phyloP scores from a whole-genome alignment of 2,888 invertebrate genomes.

The Zaprionus obscuricornis region DNA sequence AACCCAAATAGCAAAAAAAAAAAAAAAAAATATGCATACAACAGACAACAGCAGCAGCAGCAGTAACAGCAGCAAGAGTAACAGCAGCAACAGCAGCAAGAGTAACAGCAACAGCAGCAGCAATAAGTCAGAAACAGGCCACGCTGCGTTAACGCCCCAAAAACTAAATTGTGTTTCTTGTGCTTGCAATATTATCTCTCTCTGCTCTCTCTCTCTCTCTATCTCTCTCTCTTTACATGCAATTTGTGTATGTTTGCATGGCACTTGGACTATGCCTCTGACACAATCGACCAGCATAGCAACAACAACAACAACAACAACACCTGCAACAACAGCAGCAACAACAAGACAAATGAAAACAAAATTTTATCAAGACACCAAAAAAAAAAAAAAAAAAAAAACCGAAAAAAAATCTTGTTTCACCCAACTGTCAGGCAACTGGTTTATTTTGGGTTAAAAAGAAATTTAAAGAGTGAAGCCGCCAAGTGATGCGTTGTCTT shows the following conservation, averaged over 20 bases:
- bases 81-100: background rate
- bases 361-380: slow-evolving; percentile 31
- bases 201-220: slow-evolving; percentile 14
- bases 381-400: slow-evolving; percentile 9
- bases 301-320: slow-evolving; percentile 9
- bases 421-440: slow-evolving; percentile 56
- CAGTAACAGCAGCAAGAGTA: slow-evolving; percentile 7
- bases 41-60: no score
- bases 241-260: slow-evolving; percentile 54
- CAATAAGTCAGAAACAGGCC: slow-evolving; percentile 42
- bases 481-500: slow-evolving; percentile 44
- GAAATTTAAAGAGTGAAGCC: slow-evolving; percentile 65
- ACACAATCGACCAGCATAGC: slow-evolving; percentile 47
- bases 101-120: no score
- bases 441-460: slow-evolving; percentile 79
- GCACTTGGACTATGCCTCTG: slow-evolving; percentile 54
- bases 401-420: slow-evolving; percentile 47
- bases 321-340: slow-evolving; percentile 7
- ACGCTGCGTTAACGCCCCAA: slow-evolving; percentile 35
- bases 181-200: slow-evolving; percentile 21
- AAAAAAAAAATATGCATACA: no score
- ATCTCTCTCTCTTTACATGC: slow-evolving; percentile 38
- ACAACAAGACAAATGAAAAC: slow-evolving; percentile 36
- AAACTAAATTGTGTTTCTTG: slow-evolving; percentile 18
- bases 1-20: slow-evolving; percentile 51